Evolutionary conservation across 2,888 invertebrate genomes (phyloP).

Genomic region (Congeria kusceri): DNA sequence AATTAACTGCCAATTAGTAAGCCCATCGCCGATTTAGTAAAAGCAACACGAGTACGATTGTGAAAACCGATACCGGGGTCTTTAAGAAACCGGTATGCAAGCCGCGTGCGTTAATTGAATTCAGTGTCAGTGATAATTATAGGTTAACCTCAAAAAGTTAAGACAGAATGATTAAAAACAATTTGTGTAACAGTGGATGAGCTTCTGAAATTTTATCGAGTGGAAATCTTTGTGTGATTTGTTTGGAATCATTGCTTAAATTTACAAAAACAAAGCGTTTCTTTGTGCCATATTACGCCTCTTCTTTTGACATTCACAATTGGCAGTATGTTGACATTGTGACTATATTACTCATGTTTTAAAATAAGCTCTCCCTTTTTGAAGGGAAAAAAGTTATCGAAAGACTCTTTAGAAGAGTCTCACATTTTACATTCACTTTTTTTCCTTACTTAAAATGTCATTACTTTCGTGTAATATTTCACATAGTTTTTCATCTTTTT

Average conservation of each 20-base stretch:
- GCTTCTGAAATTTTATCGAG: slow-evolving; percentile 1
- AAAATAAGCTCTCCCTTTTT: too few relatives aligned
- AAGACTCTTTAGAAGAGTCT: too few relatives aligned
- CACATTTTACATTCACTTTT: too few relatives aligned
- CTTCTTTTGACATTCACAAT: too few relatives aligned
- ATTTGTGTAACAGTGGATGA: slow-evolving; percentile 4
- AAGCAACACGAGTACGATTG: not conserved
- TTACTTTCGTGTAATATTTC: too few relatives aligned
- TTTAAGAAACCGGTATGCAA: slow-evolving; percentile 5
- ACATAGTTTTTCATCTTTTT: too few relatives aligned
- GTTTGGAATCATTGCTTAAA: not conserved
- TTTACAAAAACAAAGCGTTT: not conserved
- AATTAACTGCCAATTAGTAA: slow-evolving; percentile 9
- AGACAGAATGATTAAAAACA: slow-evolving; percentile 2
- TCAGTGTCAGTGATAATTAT: not conserved
- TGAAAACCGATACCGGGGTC: slow-evolving; percentile 1
- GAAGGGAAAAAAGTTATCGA: too few relatives aligned
- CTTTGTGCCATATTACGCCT: too few relatives aligned
- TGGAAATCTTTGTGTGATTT: not conserved
- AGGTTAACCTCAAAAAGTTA: slow-evolving; percentile 1
- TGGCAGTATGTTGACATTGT: too few relatives aligned
- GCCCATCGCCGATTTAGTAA: not conserved
- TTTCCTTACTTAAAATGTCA: too few relatives aligned
- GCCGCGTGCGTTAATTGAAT: slow-evolving; percentile 5
- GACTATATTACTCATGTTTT: too few relatives aligned